Evolutionary conservation across 2,888 invertebrate genomes (phyloP), one percentile per base, ranked within the genome.

Genomic region (Cheilosia vulpina): DNA sequence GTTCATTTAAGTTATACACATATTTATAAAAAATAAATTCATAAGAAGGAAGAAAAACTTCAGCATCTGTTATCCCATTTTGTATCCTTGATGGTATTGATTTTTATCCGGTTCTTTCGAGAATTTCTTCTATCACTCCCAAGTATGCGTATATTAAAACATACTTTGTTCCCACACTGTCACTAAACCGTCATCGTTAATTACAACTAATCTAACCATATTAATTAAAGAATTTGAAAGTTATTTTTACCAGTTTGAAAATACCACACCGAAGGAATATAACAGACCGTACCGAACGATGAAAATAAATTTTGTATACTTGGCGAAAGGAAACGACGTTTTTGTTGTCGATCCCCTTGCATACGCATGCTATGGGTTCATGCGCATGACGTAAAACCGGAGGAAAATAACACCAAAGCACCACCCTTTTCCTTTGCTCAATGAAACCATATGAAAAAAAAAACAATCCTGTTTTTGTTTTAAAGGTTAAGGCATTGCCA

Each of bases 11-110:
- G 4, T 52, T 9, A 15, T 52, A 4, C 11, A 4, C 0, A 52
- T 24, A 5, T 21, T 24, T 52, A 52, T 41, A 21, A 41, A 24
- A 41, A 31, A 43, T 34, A n/a, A 5, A 6, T 57, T 19, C 41
- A 1, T 24, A 13, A 9, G 41, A 9, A 4, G 4, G 19, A 31
- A 24, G 2, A 57, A 45, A 68, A 43, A 55, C 38, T 38, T n/a
- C 77, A 82, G 82, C 82, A 82, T 77, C 76, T 77, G 76, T 45
- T 73, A 69, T 69, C 58, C 73, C 43, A 73, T 55, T 63, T 52
- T 57, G 55, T 53, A 73, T 84, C 84, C 79, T 75, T 75, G 73
- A 52, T 65, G 57, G 38, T 84, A 84, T 84, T 62, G 84, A 84
- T 84, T 84, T 84, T 71, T 72, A 69, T 71, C 27, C 71, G 57